A percentile compares a stretch with the other conserved stretches of the same genome.
phyloP scores from a whole-genome alignment of 2,797 vertebrate species.

The Ciconia nigra region DNA sequence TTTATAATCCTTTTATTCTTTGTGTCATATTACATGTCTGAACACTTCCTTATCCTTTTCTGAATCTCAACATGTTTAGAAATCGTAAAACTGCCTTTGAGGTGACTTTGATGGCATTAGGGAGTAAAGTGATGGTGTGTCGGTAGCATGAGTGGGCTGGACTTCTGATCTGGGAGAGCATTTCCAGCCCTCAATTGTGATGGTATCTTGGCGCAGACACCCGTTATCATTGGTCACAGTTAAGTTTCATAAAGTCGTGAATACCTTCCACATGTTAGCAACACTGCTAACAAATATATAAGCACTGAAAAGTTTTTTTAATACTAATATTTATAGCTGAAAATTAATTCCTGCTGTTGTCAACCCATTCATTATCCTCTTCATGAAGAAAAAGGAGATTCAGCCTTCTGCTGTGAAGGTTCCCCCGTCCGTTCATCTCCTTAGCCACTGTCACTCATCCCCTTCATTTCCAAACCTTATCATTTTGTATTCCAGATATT shows the following conservation, averaged over 20 bases:
- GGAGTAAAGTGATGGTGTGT: not conserved
- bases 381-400: not conserved
- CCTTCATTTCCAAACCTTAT: not conserved
- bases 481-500: not conserved
- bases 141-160: not conserved
- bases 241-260: not conserved
- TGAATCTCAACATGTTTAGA: not conserved
- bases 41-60: not conserved
- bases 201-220: not conserved
- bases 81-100: not conserved
- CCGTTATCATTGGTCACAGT: fast-evolving
- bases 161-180: not conserved
- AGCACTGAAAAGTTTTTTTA: not conserved
- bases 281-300: not conserved
- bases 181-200: not conserved
- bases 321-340: not conserved
- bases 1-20: not conserved
- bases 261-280: not conserved
- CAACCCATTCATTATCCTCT: not conserved
- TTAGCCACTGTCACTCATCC: slow-evolving; percentile 6
- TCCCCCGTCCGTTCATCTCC: not conserved
- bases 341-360: not conserved
- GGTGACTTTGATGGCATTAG: not conserved
- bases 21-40: not conserved
- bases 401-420: not conserved